Percentiles rank a stretch among this genome's conserved stretches.
These are phyloP conservation scores for Ctenoplectra terminalis DNA, from an alignment of 1,140 invertebrate genomes.

Conservation along the genomic window DNA sequence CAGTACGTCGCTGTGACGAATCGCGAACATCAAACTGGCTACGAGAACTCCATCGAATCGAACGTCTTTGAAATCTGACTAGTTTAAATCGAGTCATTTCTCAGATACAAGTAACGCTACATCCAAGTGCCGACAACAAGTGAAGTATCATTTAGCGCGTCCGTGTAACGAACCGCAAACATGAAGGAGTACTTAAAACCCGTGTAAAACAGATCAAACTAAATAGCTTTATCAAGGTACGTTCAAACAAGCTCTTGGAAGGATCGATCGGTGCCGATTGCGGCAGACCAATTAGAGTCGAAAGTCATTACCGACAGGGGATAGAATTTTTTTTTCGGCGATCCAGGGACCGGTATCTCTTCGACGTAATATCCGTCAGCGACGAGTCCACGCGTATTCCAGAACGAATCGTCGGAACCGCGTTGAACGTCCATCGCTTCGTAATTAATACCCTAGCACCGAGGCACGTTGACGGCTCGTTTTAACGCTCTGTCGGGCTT, in stretches of 20 bases:
- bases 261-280: slow-evolving; percentile 24
- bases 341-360: not conserved
- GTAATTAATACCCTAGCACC: slow-evolving; percentile 62
- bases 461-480: slow-evolving; percentile 59
- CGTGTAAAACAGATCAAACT: not conserved
- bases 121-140: not conserved
- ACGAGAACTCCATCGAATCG: not conserved
- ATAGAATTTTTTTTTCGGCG: slow-evolving; percentile 48
- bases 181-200: not conserved
- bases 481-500: slow-evolving; percentile 62
- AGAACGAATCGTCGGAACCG: slow-evolving; percentile 30
- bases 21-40: not conserved
- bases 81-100: not conserved
- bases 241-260: not conserved
- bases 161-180: not conserved
- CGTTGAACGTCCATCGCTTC: slow-evolving; percentile 59
- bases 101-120: no score
- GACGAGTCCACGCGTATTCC: slow-evolving; percentile 23
- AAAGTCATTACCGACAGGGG: slow-evolving; percentile 4
- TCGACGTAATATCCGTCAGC: slow-evolving; percentile 37
- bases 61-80: not conserved
- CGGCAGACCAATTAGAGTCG: slow-evolving; percentile 48
- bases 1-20: not conserved
- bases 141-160: not conserved
- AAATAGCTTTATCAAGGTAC: not conserved